These are phyloP conservation scores for Caenorhabditis brenneri DNA, from an alignment of 1,140 invertebrate genomes.

Conservation along the genomic window DNA sequence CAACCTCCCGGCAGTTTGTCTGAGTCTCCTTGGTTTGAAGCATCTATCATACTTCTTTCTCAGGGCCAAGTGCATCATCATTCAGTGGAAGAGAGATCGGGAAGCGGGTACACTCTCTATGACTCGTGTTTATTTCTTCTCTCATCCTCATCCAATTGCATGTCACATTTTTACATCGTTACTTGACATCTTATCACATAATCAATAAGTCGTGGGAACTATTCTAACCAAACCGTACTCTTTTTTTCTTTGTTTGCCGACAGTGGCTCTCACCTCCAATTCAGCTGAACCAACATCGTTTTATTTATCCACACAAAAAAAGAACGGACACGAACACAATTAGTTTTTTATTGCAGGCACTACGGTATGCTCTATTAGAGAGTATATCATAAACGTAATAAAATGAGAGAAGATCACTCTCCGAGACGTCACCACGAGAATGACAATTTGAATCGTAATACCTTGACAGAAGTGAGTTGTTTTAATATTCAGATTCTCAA, in stretches of 20 bases:
- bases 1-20: background rate
- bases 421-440: background rate
- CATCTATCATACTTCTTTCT: background rate
- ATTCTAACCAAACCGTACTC: background rate
- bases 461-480: conserved; percentile 33
- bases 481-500: background rate
- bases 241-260: background rate
- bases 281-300: background rate
- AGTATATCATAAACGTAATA: background rate
- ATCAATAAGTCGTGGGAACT: background rate
- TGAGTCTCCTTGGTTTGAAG: background rate
- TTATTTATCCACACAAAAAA: background rate
- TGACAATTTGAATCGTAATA: background rate
- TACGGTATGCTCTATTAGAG: conserved; percentile 5
- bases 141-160: conserved; percentile 9
- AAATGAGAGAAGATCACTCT: conserved; percentile 29
- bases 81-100: conserved; percentile 19
- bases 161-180: conserved; percentile 23
- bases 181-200: conserved; percentile 1
- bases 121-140: conserved; percentile 34
- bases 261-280: background rate
- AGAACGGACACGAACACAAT: background rate
- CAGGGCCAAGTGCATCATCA: conserved; percentile 22
- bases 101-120: background rate
- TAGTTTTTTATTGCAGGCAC: background rate